Percentiles rank a stretch among this genome's conserved stretches.
phyloP scores from a whole-genome alignment of 1,140 invertebrate species.

The Leptopilina clavipes region DNA sequence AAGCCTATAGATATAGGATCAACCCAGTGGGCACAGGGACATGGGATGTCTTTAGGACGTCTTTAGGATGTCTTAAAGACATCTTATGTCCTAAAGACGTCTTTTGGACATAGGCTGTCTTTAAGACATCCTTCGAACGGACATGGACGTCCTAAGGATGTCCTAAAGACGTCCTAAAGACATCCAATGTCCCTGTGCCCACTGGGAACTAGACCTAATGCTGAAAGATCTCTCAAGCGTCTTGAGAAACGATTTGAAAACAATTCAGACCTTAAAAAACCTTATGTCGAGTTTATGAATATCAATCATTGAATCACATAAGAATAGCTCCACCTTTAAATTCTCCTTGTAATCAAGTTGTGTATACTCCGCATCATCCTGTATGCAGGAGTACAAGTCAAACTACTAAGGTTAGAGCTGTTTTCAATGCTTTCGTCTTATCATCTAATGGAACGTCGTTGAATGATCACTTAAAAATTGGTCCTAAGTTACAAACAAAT shows the following conservation, averaged over 20 bases:
- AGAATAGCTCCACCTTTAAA: neutral
- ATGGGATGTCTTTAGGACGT: too few species aligned
- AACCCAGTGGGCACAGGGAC: too few species aligned
- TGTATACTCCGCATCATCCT: conserved; percentile 52
- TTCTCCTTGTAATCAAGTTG: neutral
- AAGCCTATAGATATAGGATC: conserved; percentile 1
- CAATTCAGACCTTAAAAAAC: neutral
- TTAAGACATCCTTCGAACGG: too few species aligned
- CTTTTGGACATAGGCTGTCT: too few species aligned
- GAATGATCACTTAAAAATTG: too few species aligned
- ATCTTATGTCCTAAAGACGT: too few species aligned
- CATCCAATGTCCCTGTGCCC: too few species aligned
- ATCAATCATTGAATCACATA: conserved; percentile 37
- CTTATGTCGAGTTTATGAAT: conserved; percentile 34
- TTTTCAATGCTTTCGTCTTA: conserved; percentile 57
- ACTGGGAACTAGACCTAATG: neutral
- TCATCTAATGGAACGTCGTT: too few species aligned
- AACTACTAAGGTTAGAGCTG: conserved; percentile 61
- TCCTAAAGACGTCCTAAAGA: too few species aligned
- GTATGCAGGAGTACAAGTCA: conserved; percentile 51
- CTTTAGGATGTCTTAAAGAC: too few species aligned
- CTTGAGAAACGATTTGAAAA: neutral
- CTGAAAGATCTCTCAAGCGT: neutral
- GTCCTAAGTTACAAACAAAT: too few species aligned
- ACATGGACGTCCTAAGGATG: too few species aligned